Evolutionary conservation across 2,113 vertebrate species (phyloP), one percentile per base, ranked within the genome.

Genomic region (Castor canadensis): DNA sequence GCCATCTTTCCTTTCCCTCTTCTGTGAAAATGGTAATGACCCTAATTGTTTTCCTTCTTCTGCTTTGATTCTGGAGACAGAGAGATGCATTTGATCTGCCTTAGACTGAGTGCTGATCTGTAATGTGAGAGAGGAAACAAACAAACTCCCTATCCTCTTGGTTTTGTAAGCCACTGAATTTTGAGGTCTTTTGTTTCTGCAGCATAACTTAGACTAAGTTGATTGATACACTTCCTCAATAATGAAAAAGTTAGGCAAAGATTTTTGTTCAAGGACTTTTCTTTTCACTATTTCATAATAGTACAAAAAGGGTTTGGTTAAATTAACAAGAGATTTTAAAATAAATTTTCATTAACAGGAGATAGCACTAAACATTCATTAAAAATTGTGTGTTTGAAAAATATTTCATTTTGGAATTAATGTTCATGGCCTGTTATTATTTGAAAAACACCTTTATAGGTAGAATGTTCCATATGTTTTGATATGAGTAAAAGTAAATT

Each of bases 191-290:
- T 80, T 73, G 30, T 79, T 71, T 67, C 2, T 26, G 10, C 15
- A 80, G 19, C 3, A 20, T 81, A 71, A 52, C 7, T 81, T 86
- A 26, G 38, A 9, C 24, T 60, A 40, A 95, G 12, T 60, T 81
- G 4, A 30, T 47, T 40, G 32, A 64, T 87, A 60, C 24, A 38
- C 11, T 0, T 62, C 4, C 28, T 71, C 28, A 7, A 43, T 85
- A 89, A 60, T 62, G 20, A 86, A n/a, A 94, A 38, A 87, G 32
- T 40, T 79, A 89, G 2, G 76, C 15, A 71, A 54, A 60, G 1
- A 28, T 54, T 82, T 93, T 89, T 86, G 5, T 72, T 95, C 7
- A 94, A 86, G 54, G 54, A 72, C 64, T 95, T 89, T 85, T 67
- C 4, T 17, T 64, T 75, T 77, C 35, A 19, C 9, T 95, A 10